A percentile compares a stretch with the other conserved stretches of the same genome.
Conservation (phyloP, 2,113 vertebrate species). For the human (Homo sapiens) region GRCh38 chr5:93752001-93752500, state of each 20-base stretch:
- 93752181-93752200: neutral
- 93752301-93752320: neutral
- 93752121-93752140: neutral
- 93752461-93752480: constrained; percentile 63
- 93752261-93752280: neutral
- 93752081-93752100: neutral
- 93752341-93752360: neutral
- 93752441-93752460: constrained; percentile 58
- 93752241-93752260: neutral
- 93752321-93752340: neutral
- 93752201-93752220: neutral
- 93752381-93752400: constrained; percentile 62
- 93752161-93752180: neutral
- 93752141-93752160: neutral
- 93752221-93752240: neutral
- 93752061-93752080: neutral
- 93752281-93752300: neutral
- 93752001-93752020: neutral
- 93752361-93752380: constrained; percentile 46
- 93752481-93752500: constrained; percentile 68
- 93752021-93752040: neutral
- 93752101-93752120: neutral
- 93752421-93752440: constrained; percentile 43
- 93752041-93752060: neutral
- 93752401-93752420: constrained; percentile 38